These are phyloP conservation scores for Bellardia pandia DNA, from an alignment of 2,888 invertebrate species.

Conservation along the genomic window DNA sequence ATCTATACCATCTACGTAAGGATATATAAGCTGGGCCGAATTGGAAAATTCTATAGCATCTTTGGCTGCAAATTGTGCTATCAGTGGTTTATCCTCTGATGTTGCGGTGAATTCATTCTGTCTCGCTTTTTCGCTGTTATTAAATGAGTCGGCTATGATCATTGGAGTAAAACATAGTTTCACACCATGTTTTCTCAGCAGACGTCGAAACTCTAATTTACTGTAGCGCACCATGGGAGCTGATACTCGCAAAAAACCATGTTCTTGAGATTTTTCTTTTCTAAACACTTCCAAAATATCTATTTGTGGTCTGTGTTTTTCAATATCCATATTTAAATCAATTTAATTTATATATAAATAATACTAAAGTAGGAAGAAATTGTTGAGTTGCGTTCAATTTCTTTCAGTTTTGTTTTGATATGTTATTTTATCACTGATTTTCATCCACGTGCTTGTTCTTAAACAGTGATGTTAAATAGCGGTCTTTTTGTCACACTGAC, in stretches of 20 bases:
- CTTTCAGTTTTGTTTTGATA: conserved; percentile 48
- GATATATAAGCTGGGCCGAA: conserved; percentile 93
- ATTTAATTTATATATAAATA: not conserved
- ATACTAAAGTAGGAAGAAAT: not conserved
- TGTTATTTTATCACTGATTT: conserved; percentile 36
- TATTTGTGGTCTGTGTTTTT: conserved; percentile 70
- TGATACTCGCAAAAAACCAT: conserved; percentile 90
- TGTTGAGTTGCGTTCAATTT: not conserved
- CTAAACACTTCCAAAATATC: conserved; percentile 88
- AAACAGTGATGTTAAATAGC: not conserved
- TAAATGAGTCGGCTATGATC: conserved; percentile 97
- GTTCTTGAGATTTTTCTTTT: conserved; percentile 83
- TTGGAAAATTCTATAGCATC: conserved; percentile 91
- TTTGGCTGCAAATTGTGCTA: conserved; percentile 98
- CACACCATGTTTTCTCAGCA: conserved; percentile 92
- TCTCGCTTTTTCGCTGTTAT: conserved; percentile 94
- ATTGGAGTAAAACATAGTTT: conserved; percentile 97
- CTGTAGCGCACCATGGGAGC: conserved; percentile 99
- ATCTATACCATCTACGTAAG: conserved; percentile 96
- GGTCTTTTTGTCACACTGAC: too few species aligned
- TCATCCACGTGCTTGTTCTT: not conserved
- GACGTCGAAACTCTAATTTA: conserved; percentile 91
- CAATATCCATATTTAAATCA: conserved; percentile 11
- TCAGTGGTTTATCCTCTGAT: conserved; percentile 91
- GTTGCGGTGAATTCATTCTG: conserved; percentile 91